Conservation (phyloP, 2,797 vertebrate genomes). For the Phoeniculus purpureus region DNA sequence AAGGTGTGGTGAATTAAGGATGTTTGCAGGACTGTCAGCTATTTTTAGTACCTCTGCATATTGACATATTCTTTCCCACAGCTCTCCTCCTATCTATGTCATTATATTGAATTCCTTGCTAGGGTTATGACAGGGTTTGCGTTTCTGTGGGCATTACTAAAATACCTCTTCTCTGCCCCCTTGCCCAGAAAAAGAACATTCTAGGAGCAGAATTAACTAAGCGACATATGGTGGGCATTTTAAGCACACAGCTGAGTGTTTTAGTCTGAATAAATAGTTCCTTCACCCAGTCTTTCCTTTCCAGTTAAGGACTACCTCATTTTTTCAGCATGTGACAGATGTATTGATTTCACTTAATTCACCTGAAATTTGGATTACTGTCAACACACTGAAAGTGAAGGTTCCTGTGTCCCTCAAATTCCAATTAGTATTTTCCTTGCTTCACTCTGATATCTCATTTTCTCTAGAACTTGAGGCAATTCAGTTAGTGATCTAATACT, state of each 20-base stretch:
- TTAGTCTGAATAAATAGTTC: neutral
- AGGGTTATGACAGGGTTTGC: neutral
- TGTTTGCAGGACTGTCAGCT: neutral
- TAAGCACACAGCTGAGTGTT: neutral
- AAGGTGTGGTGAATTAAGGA: neutral
- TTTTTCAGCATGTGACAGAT: neutral
- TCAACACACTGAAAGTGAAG: neutral
- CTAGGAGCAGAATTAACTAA: neutral
- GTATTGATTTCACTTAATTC: neutral
- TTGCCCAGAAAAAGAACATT: neutral
- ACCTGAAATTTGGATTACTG: neutral
- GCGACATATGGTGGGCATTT: neutral
- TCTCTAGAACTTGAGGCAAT: neutral
- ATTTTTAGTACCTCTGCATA: neutral
- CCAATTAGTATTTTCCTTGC: neutral
- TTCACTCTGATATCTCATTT: neutral
- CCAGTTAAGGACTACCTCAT: neutral
- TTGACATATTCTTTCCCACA: neutral
- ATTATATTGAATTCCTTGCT: neutral
- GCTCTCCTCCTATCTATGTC: neutral
- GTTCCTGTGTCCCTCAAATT: neutral
- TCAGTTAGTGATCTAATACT: neutral
- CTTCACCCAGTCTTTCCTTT: neutral
- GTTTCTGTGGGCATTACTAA: conserved; percentile 33
- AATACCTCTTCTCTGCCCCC: neutral